Percentiles rank a stretch among this genome's conserved stretches.
phyloP scores from a whole-genome alignment of 2,888 invertebrate genomes.

The Lumbricus terrestris region DNA sequence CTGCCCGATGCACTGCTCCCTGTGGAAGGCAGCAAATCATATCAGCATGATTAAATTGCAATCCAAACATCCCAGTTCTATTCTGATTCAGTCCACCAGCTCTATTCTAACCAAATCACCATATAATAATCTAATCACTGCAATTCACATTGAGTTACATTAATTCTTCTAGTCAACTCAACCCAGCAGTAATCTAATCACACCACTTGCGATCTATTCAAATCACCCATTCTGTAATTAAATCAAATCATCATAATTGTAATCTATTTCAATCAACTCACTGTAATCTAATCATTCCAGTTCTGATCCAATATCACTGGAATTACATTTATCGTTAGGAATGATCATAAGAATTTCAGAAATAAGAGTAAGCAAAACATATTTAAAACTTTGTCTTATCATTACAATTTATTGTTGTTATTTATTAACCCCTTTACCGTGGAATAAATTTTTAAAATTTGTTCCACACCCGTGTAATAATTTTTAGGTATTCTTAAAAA shows the following conservation, averaged over 20 bases:
- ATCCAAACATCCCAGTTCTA: neutral
- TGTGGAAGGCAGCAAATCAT: neutral
- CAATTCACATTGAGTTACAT: neutral
- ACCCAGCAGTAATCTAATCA: neutral
- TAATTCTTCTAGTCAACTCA: neutral
- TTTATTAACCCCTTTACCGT: too few relatives aligned
- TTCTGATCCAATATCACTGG: neutral
- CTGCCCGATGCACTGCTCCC: conserved; percentile 20
- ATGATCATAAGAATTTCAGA: neutral
- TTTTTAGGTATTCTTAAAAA: too few relatives aligned
- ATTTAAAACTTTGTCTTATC: neutral
- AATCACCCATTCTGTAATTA: neutral
- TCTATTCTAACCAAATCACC: neutral
- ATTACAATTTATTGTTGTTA: neutral
- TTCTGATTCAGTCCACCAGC: neutral
- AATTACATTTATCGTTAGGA: neutral
- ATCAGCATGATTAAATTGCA: neutral
- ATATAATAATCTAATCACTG: neutral
- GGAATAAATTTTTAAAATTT: too few relatives aligned
- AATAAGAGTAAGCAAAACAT: neutral
- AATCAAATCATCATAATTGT: neutral
- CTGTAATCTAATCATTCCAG: neutral
- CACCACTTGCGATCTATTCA: neutral
- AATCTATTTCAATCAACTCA: neutral
- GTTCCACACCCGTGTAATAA: too few relatives aligned